A percentile compares a stretch with the other conserved stretches of the same genome.
Conservation (phyloP, 2,113 vertebrate species). For the Calonectris borealis region DNA sequence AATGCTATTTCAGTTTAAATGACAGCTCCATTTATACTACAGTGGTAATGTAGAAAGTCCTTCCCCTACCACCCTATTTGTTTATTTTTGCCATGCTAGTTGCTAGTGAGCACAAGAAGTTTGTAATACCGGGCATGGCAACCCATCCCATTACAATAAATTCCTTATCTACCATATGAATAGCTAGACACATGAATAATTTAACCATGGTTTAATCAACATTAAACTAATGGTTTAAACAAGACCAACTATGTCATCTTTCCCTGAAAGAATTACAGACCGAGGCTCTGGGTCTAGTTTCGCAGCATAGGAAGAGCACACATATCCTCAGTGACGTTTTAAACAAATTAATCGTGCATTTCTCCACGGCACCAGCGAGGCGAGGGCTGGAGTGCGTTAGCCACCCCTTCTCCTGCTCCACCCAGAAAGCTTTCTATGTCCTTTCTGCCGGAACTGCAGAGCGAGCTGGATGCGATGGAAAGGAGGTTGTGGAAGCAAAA, state of each 20-base stretch:
- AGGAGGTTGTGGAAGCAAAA: neutral
- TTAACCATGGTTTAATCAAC: conserved; percentile 5
- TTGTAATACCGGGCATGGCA: neutral
- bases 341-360: neutral
- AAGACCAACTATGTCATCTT: neutral
- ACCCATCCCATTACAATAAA: neutral
- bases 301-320: neutral
- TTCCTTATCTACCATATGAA: neutral
- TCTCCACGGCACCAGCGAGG: neutral
- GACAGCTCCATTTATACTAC: neutral
- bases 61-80: neutral
- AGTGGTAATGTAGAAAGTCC: neutral
- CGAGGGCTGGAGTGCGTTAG: neutral
- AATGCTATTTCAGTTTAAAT: neutral
- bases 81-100: neutral
- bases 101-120: neutral
- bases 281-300: conserved; percentile 6
- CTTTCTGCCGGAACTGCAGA: neutral
- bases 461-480: neutral
- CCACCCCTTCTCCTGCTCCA: neutral
- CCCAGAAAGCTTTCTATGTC: neutral
- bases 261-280: neutral
- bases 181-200: neutral
- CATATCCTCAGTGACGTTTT: neutral
- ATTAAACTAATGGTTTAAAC: neutral